Percentiles rank a stretch among this genome's conserved stretches.
phyloP scores from a whole-genome alignment of 2,113 vertebrate species.

The Tricholaema leucomelas region DNA sequence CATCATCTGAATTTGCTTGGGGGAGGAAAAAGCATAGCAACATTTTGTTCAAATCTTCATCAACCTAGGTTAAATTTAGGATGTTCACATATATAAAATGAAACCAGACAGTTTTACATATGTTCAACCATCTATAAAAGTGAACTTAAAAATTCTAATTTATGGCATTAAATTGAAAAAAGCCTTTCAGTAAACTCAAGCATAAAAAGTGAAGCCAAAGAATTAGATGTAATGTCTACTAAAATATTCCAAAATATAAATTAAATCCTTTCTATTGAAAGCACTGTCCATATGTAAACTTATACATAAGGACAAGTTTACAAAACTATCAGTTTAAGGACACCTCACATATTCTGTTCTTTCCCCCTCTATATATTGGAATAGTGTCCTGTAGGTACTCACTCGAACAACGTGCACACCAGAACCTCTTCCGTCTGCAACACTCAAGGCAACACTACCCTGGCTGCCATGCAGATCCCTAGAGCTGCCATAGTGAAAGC shows the following conservation, averaged over 20 bases:
- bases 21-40: neutral
- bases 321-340: neutral
- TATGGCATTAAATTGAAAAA: neutral
- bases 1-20: neutral
- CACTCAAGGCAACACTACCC: conserved; percentile 90
- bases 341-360: conserved; percentile 11
- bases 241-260: neutral
- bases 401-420: conserved; percentile 88
- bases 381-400: conserved; percentile 84
- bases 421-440: conserved; percentile 89
- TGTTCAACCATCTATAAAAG: neutral
- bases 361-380: conserved; percentile 27
- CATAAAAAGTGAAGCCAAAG: neutral
- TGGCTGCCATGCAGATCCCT: conserved; percentile 96
- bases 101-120: neutral
- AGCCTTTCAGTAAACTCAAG: neutral
- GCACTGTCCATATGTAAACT: neutral
- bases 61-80: neutral
- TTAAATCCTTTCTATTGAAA: neutral
- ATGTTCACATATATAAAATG: neutral
- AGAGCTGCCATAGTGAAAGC: conserved; percentile 92
- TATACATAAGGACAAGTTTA: too few relatives aligned
- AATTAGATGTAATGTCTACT: neutral
- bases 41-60: neutral
- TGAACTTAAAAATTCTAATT: neutral